Base-by-base conservation (phyloP, 1,140 invertebrate genomes). In the Drosophila auraria region DNA sequence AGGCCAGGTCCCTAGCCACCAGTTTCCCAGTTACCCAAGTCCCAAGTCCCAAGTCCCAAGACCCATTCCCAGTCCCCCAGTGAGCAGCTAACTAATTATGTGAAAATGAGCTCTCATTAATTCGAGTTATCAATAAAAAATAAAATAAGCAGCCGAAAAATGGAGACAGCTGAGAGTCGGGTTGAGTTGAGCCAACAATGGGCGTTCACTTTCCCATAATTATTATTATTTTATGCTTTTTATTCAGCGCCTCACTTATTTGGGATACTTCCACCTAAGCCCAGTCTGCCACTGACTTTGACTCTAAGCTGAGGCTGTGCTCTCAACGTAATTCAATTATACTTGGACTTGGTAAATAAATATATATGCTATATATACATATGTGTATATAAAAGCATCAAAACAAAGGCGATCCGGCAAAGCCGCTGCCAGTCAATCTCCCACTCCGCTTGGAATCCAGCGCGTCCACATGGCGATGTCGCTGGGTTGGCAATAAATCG, bases 141-240 rank as follows among this genome's bases (percentile, higher is more conserved):
- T 38, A 56, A 56, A 56, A n/a, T 42, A 42, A 57, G 73, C 69
- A 70, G 44, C 78, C 70, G 56, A 78, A 84, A 73, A 77, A 64
- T 20, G 36, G 33, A 61, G 45, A 78, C 33, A 72, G 54, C 17
- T 6, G 45, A 58, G 60, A 44, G 56, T 1, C 20, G 1, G 20
- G 20, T 47, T 49, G 60, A 63, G 65, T 33, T 33, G 33, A 23
- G 38, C 17, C 66, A 77, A 83, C 81, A 89, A 87, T 87, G 80
- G 83, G 80, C 83, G 83, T 83, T 74, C 64, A 78, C 78, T 89
- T 89, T 89, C 84, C 71, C 84, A 90, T 89, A 90, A 82, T 89
- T 87, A 87, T 87, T 73, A 73, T 73, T 73, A 73, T 73, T 73
- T 73, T 70, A 50, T 71, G 33, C 23, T n/a, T 50, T 58, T 69